Conservation (phyloP, 2,797 vertebrate species). For the Ctenosaura bakeri region DNA sequence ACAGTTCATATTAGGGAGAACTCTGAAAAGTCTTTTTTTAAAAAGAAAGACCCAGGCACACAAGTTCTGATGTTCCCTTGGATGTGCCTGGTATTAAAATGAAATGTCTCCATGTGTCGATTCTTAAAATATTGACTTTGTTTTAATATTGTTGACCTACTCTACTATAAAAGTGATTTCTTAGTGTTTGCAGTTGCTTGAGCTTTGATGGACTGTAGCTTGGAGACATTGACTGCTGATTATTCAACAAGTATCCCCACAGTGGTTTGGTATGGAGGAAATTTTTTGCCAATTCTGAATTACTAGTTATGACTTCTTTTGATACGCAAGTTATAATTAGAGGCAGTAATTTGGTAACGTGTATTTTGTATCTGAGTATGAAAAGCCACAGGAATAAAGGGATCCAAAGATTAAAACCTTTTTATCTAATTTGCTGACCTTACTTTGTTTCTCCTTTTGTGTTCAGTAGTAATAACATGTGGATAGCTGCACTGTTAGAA, state of each 20-base stretch:
- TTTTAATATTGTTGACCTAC: constrained; percentile 77
- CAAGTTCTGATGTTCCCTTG: constrained; percentile 57
- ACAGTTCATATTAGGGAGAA: constrained; percentile 77
- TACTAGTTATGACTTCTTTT: constrained; percentile 69
- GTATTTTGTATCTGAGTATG: constrained; percentile 76
- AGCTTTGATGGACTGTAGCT: constrained; percentile 74
- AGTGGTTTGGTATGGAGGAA: constrained; percentile 63
- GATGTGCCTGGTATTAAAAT: constrained; percentile 68
- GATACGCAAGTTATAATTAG: constrained; percentile 71
- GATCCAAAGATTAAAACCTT: constrained; percentile 86
- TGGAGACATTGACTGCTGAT: constrained; percentile 65
- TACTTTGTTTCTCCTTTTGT: constrained; percentile 67
- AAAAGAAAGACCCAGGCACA: constrained; percentile 66
- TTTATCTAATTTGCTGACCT: constrained; percentile 76
- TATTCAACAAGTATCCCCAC: constrained; percentile 57
- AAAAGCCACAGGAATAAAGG: constrained; percentile 85
- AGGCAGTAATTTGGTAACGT: constrained; percentile 73
- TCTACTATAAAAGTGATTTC: constrained; percentile 69
- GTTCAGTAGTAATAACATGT: constrained; percentile 75
- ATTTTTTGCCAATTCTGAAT: constrained; percentile 67
- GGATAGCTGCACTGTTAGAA: constrained; percentile 80
- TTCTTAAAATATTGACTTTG: constrained; percentile 76
- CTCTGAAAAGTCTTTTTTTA: constrained; percentile 59
- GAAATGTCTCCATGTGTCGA: constrained; percentile 67
- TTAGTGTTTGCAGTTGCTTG: constrained; percentile 77